Conservation (phyloP, 2,888 invertebrate species). For the Eilema griseolum region DNA sequence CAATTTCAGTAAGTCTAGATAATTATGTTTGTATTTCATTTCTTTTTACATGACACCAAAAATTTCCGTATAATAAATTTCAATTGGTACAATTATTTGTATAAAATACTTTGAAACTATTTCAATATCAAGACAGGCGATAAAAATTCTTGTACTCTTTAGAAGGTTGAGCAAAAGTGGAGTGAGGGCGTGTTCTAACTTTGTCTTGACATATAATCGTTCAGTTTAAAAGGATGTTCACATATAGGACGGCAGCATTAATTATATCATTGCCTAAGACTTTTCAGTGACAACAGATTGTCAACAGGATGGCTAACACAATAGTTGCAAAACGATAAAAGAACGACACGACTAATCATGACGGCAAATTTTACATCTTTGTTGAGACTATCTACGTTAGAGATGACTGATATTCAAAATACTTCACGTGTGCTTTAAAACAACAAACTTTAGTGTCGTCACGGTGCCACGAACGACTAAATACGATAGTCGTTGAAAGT, state of each 20-base stretch:
- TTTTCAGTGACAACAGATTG: too few relatives aligned
- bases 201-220: neutral
- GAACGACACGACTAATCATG: too few relatives aligned
- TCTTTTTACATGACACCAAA: constrained; percentile 13
- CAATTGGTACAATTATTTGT: constrained; percentile 7
- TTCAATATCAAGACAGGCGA: neutral
- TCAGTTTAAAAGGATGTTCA: neutral
- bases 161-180: neutral
- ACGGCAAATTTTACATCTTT: too few relatives aligned
- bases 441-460: too few relatives aligned
- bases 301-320: too few relatives aligned
- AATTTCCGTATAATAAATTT: constrained; percentile 16
- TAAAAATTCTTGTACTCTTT: constrained; percentile 8
- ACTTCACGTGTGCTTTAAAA: too few relatives aligned
- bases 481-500: neutral
- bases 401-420: too few relatives aligned
- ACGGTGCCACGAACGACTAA: neutral
- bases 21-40: constrained; percentile 13
- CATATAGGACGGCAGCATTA: too few relatives aligned
- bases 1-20: constrained; percentile 21
- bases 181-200: neutral
- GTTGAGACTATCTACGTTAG: neutral
- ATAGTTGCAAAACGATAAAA: too few relatives aligned
- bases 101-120: constrained; percentile 13
- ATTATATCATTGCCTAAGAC: too few relatives aligned